Percentiles rank a stretch among this genome's conserved stretches.
phyloP scores from a whole-genome alignment of 2,888 invertebrate genomes.

The Peribatodes rhomboidaria region DNA sequence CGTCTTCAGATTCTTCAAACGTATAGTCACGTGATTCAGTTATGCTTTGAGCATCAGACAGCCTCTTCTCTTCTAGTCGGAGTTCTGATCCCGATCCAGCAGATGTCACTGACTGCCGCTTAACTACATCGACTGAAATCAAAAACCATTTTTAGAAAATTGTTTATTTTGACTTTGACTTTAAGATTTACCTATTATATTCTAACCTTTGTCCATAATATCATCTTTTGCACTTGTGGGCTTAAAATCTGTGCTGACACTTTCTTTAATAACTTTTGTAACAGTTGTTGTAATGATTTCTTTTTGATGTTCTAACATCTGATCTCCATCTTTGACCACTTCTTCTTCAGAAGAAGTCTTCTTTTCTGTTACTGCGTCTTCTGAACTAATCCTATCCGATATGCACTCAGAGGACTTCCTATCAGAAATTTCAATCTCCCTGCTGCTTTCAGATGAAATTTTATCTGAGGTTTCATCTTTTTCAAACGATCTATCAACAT shows the following conservation, averaged over 20 bases:
- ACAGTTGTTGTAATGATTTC: constrained; percentile 50
- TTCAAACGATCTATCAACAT: constrained; percentile 76
- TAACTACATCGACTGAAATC: constrained; percentile 64
- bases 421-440: constrained; percentile 83
- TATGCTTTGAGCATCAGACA: constrained; percentile 81
- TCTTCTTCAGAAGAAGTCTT: constrained; percentile 83
- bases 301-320: constrained; percentile 50
- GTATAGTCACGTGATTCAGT: constrained; percentile 84
- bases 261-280: constrained; percentile 53
- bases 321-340: constrained; percentile 61
- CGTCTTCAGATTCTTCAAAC: constrained; percentile 84
- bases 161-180: not conserved
- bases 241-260: constrained; percentile 59
- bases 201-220: constrained; percentile 63
- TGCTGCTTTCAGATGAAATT: constrained; percentile 83
- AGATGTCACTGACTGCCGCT: constrained; percentile 81
- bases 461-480: constrained; percentile 82
- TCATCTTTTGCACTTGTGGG: constrained; percentile 61
- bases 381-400: constrained; percentile 82
- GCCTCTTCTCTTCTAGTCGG: constrained; percentile 79
- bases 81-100: constrained; percentile 81
- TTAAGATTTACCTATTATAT: not conserved
- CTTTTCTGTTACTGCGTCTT: constrained; percentile 84
- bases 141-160: constrained; percentile 2
- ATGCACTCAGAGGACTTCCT: constrained; percentile 83